Evolutionary conservation across 37 sponge, comb jelly and placozoan genomes (phyloP).

Genomic region (Agelas oroides): DNA sequence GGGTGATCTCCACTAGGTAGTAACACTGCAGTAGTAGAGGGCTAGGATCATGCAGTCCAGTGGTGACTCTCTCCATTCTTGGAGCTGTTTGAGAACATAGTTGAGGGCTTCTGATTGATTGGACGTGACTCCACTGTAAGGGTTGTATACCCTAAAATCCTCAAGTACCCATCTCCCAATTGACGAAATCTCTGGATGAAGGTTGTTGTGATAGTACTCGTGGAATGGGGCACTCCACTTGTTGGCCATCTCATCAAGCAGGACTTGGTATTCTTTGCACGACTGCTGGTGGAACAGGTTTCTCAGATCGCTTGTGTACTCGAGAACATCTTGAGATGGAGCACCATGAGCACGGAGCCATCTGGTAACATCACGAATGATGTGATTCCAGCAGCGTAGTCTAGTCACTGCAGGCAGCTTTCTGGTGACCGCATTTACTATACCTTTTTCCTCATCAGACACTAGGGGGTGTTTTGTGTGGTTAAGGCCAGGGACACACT

Average conservation of each 20-base stretch:
- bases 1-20: constrained; percentile 43
- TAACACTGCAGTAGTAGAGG: constrained; percentile 36
- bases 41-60: constrained; percentile 45
- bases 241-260: no score
- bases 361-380: constrained; percentile 9
- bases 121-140: constrained; percentile 44
- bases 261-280: no score
- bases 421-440: background rate
- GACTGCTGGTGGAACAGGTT: no score
- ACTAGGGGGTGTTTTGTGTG: constrained; percentile 18
- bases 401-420: background rate
- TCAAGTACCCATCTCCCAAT: constrained; percentile 20
- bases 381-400: constrained; percentile 44
- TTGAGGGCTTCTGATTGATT: constrained; percentile 50
- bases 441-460: constrained; percentile 27
- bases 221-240: background rate
- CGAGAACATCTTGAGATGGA: background rate
- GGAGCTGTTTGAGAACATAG: no score
- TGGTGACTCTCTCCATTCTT: constrained; percentile 32
- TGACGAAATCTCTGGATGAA: background rate
- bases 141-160: constrained; percentile 17
- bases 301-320: constrained; percentile 1
- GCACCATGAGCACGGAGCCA: constrained; percentile 45
- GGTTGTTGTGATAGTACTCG: background rate
- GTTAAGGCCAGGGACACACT: background rate